Conservation (phyloP, 1,140 invertebrate genomes). For the Conus ventricosus region DNA sequence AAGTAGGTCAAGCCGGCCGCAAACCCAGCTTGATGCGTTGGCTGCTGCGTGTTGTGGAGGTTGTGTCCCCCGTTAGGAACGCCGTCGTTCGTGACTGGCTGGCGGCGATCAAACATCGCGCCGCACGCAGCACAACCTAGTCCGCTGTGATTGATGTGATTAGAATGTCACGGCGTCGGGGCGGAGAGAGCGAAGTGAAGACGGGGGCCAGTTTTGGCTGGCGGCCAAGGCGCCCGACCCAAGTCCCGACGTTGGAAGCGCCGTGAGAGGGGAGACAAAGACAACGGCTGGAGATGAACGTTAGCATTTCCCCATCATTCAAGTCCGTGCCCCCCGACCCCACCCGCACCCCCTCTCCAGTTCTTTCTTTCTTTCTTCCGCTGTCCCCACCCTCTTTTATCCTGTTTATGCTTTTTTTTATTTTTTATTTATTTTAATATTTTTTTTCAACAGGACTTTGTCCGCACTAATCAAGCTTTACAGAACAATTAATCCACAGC, state of each 20-base stretch:
- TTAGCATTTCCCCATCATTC: slow-evolving; percentile 29
- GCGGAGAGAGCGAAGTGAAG: too few species aligned
- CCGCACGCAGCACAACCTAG: too few species aligned
- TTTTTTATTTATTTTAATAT: neutral
- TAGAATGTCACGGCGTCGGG: too few species aligned
- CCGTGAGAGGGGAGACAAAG: slow-evolving; percentile 17
- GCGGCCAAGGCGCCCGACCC: neutral
- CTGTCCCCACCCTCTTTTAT: neutral
- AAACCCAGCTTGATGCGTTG: slow-evolving; percentile 27
- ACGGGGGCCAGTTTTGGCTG: too few species aligned
- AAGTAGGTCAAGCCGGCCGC: slow-evolving; percentile 33
- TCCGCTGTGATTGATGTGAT: too few species aligned
- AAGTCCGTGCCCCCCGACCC: neutral
- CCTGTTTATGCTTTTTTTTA: neutral
- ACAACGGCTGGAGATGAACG: slow-evolving; percentile 21
- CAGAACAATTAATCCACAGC: too few species aligned
- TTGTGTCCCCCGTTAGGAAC: neutral
- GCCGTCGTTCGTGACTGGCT: neutral
- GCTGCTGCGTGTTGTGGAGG: neutral
- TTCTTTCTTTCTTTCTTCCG: neutral
- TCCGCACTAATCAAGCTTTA: too few species aligned
- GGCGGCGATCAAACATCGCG: neutral
- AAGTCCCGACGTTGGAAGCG: neutral
- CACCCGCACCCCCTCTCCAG: slow-evolving; percentile 8
- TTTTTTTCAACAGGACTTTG: too few species aligned